Conservation (phyloP, 2,113 vertebrate species). For the Myrmecobius fasciatus region DNA sequence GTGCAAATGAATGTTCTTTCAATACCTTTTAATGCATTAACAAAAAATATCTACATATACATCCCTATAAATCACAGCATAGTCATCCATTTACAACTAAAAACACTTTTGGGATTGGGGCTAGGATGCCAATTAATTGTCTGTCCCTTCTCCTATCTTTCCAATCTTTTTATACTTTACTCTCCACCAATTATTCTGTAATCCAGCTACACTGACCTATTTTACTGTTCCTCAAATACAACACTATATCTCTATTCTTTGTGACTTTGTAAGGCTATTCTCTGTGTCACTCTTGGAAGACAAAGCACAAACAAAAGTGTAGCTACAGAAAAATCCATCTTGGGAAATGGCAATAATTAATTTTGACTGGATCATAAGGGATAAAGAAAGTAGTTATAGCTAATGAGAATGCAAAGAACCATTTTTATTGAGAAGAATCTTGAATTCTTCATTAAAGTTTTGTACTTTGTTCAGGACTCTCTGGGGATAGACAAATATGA, state of each 20-base stretch:
- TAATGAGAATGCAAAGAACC: neutral
- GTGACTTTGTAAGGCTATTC: neutral
- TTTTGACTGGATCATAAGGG: neutral
- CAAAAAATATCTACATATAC: neutral
- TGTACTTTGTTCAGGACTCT: neutral
- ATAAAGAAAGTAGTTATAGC: neutral
- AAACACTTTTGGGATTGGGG: neutral
- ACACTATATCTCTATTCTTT: neutral
- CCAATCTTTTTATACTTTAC: neutral
- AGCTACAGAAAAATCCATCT: neutral
- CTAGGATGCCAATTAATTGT: neutral
- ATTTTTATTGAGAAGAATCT: neutral
- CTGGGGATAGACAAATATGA: neutral
- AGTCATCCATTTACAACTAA: constrained; percentile 7
- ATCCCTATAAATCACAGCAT: neutral
- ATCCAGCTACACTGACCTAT: neutral
- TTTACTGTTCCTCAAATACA: neutral
- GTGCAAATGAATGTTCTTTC: constrained; percentile 9
- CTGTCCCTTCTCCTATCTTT: neutral
- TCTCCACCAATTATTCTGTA: neutral
- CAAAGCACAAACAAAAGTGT: neutral
- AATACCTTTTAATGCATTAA: neutral
- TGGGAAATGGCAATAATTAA: neutral
- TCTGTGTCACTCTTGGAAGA: neutral
- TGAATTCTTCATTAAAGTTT: neutral